Evolutionary conservation across 23 tunicate species (phyloP).

Genomic region (Phallusia fumigata): DNA sequence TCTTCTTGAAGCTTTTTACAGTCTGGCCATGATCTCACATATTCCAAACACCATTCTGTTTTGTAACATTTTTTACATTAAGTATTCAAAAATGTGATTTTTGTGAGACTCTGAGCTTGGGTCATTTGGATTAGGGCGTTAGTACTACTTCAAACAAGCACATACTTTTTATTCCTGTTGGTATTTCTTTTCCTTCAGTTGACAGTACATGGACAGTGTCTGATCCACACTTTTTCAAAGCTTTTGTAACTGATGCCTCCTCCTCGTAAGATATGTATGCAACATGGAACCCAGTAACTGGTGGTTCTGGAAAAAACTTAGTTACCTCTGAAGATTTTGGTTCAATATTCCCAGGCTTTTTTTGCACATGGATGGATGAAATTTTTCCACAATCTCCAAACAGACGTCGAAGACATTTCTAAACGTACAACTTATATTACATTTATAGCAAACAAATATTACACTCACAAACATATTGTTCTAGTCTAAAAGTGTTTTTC

Average conservation of each 20-base stretch:
- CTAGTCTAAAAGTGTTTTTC: too few relatives aligned
- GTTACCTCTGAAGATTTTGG: not conserved
- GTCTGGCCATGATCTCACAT: conserved; percentile 30
- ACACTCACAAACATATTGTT: too few relatives aligned
- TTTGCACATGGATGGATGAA: conserved; percentile 26
- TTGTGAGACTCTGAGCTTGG: too few relatives aligned
- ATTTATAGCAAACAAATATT: too few relatives aligned
- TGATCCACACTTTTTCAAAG: not conserved
- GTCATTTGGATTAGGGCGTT: too few relatives aligned
- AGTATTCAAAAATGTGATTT: too few relatives aligned
- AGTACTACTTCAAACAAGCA: not conserved
- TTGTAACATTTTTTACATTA: too few relatives aligned
- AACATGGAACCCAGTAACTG: conserved; percentile 32
- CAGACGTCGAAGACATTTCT: conserved; percentile 32
- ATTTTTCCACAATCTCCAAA: conserved; percentile 50
- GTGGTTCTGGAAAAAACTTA: conserved; percentile 26
- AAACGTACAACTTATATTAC: too few relatives aligned
- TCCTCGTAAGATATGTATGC: conserved; percentile 26
- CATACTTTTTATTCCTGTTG: conserved; percentile 35
- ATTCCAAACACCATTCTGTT: conserved; percentile 52
- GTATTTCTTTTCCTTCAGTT: conserved; percentile 9
- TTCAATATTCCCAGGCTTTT: conserved; percentile 39
- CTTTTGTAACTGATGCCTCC: not conserved
- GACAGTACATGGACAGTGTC: not conserved
- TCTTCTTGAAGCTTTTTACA: conserved; percentile 32